Evolutionary conservation across 2,113 vertebrate species (phyloP).

Genomic region (Rhodinocichla rosea): DNA sequence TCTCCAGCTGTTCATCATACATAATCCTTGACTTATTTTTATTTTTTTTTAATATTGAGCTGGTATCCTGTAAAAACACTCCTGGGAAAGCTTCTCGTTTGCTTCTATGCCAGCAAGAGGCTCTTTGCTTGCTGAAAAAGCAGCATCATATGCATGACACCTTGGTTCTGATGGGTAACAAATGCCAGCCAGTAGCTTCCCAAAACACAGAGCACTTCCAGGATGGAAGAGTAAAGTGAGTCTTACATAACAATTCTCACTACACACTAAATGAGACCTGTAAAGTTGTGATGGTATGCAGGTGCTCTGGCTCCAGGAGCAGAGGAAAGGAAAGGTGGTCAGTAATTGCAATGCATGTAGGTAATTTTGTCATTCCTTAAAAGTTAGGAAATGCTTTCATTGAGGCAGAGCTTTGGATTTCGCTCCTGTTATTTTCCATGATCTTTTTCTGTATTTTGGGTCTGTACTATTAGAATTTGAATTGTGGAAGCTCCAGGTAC

Average conservation of each 20-base stretch:
- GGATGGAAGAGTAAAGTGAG: background rate
- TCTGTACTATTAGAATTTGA: background rate
- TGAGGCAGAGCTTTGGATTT: background rate
- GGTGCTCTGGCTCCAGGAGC: background rate
- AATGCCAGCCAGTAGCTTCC: background rate
- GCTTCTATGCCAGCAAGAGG: background rate
- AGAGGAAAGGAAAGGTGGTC: background rate
- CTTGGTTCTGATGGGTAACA: slow-evolving; percentile 2
- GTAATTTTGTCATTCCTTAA: background rate
- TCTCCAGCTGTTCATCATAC: slow-evolving; percentile 68
- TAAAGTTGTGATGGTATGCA: background rate
- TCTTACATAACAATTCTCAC: background rate
- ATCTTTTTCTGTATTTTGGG: background rate
- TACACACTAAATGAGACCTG: background rate
- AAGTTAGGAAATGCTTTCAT: background rate
- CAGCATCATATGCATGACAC: background rate
- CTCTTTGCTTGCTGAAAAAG: slow-evolving; percentile 4
- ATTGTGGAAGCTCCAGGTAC: background rate
- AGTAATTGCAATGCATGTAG: background rate
- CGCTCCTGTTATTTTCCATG: background rate
- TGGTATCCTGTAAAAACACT: slow-evolving; percentile 31
- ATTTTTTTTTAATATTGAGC: slow-evolving; percentile 55
- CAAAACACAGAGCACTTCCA: background rate
- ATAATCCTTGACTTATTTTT: slow-evolving; percentile 35
- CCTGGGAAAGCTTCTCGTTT: slow-evolving; percentile 3